Base-by-base conservation (phyloP, 1,140 invertebrate species). In the Popillia japonica region DNA sequence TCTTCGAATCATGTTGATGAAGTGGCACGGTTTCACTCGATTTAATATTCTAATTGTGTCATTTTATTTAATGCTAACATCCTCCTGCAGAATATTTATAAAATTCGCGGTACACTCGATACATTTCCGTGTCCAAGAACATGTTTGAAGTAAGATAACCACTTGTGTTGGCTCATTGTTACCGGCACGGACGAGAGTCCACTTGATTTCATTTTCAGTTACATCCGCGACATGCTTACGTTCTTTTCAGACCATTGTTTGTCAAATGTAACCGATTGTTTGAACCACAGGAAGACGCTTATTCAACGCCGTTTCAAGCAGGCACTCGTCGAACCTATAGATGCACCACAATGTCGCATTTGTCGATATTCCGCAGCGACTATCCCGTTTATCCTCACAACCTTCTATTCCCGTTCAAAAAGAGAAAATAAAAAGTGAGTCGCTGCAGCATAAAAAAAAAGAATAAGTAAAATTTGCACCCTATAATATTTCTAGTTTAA, bases 171-270 rank as follows among this genome's bases (percentile, higher is more conserved):
- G 20, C 22, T 27, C 22, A 68, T 68, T 68, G 61, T 68, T 23
- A 14, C 61, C 61, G 61, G 61, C 61, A 68, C 61, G 61, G 61
- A 6, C 61, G 9, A 22, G 22, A 68, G 61, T 11, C 61, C 22
- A 68, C 61, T 68, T 68, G 61, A 68, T 68, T 68, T 68, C 61
- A 22, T 68, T 68, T 68, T 68, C 61, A 68, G 61, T 68, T 68
- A 17, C 61, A 22, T 68, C 22, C 61, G 61, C 61, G 61, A 68
- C 22, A 22, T 68, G 61, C 61, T 68, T 68, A 68, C 61, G 61
- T 68, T 68, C 61, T 68, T 68, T 68, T 68, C 61, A 68, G 23
- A 14, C 61, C 61, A 68, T 68, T 68, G 61, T 68, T 68, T 68
- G 61, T 68, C 61, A 68, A 68, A 68, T 20, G 61, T 68, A 27